Evolutionary conservation across 2,888 invertebrate species (phyloP), one percentile per base, ranked within the genome.

Genomic region (Dicycla oo): DNA sequence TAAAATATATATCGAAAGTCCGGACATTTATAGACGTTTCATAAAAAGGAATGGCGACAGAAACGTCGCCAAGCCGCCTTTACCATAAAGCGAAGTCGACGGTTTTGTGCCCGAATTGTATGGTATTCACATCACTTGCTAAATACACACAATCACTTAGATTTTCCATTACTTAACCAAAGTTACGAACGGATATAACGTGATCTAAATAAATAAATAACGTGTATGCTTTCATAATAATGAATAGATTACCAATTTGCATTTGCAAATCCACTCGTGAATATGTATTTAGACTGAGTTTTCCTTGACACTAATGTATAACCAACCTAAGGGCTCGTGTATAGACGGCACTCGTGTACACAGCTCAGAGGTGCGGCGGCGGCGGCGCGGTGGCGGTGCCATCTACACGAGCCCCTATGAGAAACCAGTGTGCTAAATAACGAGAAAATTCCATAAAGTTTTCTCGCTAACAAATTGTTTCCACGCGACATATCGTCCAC

Each of bases 21-120:
- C 60, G 84, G 81, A 78, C 81, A 81, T 81, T 79, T 75, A 74
- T 83, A 74, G 73, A 77, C 58, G 69, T 79, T 79, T 74, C 71
- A 69, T 77, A 85, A 79, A 75, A 85, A 68, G 73, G 38, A 74
- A 79, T 58, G 65, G 81, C 51, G 73, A 73, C 66, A 71, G 69
- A 82, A 76, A 61, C 70, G 72, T 65, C 61, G 66, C 71, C 49
- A 54, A 53, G 65, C 54, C 58, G 49, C 67, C 26, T 84, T 80
- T 49, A 69, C 58, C 73, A 72, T 79, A 72, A 72, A 78, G 68
- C 72, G 45, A 18, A 57, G 34, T 69, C 63, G 56, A 69, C 65
- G 26, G 47, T 78, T 69, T 78, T 71, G 73, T 78, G 61, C 13
- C n/a, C 15, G 47, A 67, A 49, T 67, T 71, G 47, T 62, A 64